phyloP scores from a whole-genome alignment of 2,797 vertebrate genomes.

The Pangasius larnaudii region DNA sequence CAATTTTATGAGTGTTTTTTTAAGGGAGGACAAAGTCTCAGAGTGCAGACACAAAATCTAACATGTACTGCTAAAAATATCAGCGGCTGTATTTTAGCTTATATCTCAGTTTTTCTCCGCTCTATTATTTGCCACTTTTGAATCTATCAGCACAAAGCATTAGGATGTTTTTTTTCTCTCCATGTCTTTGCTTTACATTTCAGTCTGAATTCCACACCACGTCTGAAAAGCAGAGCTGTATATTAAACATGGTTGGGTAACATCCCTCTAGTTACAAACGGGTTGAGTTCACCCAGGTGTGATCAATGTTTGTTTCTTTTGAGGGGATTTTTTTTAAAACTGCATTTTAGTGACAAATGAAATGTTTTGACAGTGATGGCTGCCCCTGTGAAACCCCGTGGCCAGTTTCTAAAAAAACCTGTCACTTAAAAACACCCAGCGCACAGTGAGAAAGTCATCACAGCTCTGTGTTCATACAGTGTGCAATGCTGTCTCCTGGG shows the following conservation, averaged over 20 bases:
- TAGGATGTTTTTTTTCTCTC: constrained; percentile 28
- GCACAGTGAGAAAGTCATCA: constrained; percentile 18
- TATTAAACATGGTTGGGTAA: constrained; percentile 49
- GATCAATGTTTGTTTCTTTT: constrained; percentile 44
- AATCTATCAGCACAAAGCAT: constrained; percentile 69
- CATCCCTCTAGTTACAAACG: constrained; percentile 42
- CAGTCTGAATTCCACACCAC: constrained; percentile 45
- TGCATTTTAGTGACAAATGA: constrained; percentile 28
- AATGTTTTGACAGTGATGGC: constrained; percentile 45
- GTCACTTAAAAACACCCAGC: constrained; percentile 35
- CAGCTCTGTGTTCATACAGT: constrained; percentile 32
- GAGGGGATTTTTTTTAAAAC: constrained; percentile 12
- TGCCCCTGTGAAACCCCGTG: constrained; percentile 20
- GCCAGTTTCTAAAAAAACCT: constrained; percentile 36
- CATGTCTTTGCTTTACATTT: constrained; percentile 24
- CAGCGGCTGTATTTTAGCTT: constrained; percentile 55
- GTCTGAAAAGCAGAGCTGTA: constrained; percentile 41
- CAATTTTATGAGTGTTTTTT: constrained; percentile 27
- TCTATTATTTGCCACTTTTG: constrained; percentile 66
- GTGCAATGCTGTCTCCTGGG: constrained; percentile 34
- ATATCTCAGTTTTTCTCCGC: constrained; percentile 48
- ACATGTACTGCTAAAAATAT: constrained; percentile 77
- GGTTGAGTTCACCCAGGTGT: constrained; percentile 24
- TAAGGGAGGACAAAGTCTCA: constrained; percentile 45
- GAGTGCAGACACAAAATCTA: constrained; percentile 53